These are phyloP conservation scores for Axea sp. DNA, from an alignment of 2,888 invertebrate genomes.

Conservation along the genomic window DNA sequence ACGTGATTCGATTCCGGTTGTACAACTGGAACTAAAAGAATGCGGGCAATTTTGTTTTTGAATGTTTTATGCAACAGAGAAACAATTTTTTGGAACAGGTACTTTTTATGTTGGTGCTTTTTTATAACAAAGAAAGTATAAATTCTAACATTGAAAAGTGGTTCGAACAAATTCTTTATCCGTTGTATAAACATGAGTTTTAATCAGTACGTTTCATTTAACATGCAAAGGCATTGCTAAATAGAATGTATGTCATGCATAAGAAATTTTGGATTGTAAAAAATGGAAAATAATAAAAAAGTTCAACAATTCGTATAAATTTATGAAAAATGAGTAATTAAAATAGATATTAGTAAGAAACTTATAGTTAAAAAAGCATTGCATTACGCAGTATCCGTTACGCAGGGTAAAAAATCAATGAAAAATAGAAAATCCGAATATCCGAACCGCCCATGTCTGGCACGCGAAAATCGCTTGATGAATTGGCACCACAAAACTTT, in stretches of 20 bases:
- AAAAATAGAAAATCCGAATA: too few relatives aligned
- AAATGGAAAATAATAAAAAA: too few relatives aligned
- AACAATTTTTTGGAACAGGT: not conserved
- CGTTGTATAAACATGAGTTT: too few relatives aligned
- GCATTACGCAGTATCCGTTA: too few relatives aligned
- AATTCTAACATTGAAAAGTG: too few relatives aligned
- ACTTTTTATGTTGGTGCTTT: not conserved
- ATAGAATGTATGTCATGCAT: not conserved
- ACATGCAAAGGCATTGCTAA: not conserved
- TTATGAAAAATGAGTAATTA: too few relatives aligned
- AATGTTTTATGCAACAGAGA: not conserved
- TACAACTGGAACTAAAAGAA: not conserved
- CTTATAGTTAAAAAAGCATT: too few relatives aligned
- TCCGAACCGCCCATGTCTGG: not conserved
- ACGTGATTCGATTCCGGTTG: not conserved
- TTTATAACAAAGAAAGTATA: constrained; percentile 4
- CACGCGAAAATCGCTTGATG: not conserved
- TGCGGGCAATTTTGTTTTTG: constrained; percentile 10
- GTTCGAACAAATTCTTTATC: too few relatives aligned
- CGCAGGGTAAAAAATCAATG: too few relatives aligned
- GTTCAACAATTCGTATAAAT: too few relatives aligned
- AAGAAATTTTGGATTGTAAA: not conserved
- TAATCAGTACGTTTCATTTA: too few relatives aligned
- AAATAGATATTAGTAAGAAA: too few relatives aligned
- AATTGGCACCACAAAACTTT: not conserved